Conservation (phyloP, 2,797 vertebrate species). For the Labroides dimidiatus region DNA sequence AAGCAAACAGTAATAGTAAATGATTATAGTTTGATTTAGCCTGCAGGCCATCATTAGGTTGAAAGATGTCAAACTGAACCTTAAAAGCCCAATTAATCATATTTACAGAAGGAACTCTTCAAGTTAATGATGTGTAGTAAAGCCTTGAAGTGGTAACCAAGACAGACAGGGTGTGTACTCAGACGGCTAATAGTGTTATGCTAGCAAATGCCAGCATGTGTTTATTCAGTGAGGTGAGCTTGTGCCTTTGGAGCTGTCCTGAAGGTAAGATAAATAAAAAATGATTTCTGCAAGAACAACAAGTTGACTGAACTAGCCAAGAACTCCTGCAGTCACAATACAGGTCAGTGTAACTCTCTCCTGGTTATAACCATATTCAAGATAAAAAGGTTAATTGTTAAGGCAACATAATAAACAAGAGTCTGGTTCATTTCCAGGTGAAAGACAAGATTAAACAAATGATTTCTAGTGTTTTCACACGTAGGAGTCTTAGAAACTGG, state of each 20-base stretch:
- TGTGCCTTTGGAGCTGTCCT: not conserved
- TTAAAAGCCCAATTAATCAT: constrained; percentile 2
- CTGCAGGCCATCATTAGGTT: constrained; percentile 18
- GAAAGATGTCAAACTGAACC: constrained; percentile 6
- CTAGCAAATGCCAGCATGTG: not conserved
- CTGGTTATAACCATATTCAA: no score
- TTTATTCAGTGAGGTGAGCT: constrained; percentile 7
- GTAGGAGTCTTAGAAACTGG: no score
- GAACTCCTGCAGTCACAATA: no score
- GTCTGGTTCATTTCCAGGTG: no score
- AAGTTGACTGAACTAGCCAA: no score
- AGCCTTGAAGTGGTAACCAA: constrained; percentile 12
- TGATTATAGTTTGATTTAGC: not conserved
- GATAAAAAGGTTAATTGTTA: no score
- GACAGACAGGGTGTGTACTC: not conserved
- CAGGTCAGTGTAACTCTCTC: no score
- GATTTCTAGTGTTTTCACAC: no score
- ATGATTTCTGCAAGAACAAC: not conserved
- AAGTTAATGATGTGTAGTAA: not conserved
- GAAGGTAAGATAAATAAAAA: not conserved
- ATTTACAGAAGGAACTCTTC: constrained; percentile 8
- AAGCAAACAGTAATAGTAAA: not conserved
- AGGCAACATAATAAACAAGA: no score
- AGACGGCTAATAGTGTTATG: not conserved
- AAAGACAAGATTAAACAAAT: no score